Percentiles rank a stretch among this genome's conserved stretches.
Evolutionary conservation across 2,113 vertebrate genomes (phyloP).

Genomic region (Lampris incognitus): DNA sequence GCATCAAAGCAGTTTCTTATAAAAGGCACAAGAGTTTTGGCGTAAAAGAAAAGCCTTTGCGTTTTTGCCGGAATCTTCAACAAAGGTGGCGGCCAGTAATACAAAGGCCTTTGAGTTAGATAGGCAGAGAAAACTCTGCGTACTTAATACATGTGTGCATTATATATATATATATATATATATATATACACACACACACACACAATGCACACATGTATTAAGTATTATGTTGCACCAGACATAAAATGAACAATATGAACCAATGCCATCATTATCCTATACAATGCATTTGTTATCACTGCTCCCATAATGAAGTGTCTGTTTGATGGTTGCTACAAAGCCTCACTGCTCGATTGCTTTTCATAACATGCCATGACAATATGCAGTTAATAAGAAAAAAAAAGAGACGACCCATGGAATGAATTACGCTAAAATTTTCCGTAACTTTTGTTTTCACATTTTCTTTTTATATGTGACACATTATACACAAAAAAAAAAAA

Average conservation of each 20-base stretch:
- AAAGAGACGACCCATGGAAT: conserved; percentile 38
- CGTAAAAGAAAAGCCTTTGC: too few relatives aligned
- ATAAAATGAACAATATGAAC: conserved; percentile 80
- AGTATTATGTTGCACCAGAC: conserved; percentile 69
- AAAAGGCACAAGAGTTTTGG: too few relatives aligned
- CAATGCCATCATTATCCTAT: conserved; percentile 77
- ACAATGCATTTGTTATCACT: conserved; percentile 78
- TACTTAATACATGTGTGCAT: too few relatives aligned
- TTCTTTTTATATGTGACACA: too few relatives aligned
- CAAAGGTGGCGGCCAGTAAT: too few relatives aligned
- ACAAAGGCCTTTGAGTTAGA: too few relatives aligned
- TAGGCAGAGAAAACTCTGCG: too few relatives aligned
- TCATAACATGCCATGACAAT: conserved; percentile 77
- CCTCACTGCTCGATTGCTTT: conserved; percentile 78
- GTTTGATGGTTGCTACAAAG: conserved; percentile 77
- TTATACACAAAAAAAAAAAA: too few relatives aligned
- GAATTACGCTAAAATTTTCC: conserved; percentile 15
- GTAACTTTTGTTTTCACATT: too few relatives aligned
- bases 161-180: too few relatives aligned
- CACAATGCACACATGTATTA: conserved; percentile 51
- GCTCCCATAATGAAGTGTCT: conserved; percentile 79
- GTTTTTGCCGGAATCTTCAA: too few relatives aligned
- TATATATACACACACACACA: conserved; percentile 27
- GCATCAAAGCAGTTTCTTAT: too few relatives aligned
- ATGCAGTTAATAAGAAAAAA: conserved; percentile 72